These are phyloP conservation scores for Diphyllodes magnificus DNA, from an alignment of 2,113 vertebrate genomes.

Conservation along the genomic window DNA sequence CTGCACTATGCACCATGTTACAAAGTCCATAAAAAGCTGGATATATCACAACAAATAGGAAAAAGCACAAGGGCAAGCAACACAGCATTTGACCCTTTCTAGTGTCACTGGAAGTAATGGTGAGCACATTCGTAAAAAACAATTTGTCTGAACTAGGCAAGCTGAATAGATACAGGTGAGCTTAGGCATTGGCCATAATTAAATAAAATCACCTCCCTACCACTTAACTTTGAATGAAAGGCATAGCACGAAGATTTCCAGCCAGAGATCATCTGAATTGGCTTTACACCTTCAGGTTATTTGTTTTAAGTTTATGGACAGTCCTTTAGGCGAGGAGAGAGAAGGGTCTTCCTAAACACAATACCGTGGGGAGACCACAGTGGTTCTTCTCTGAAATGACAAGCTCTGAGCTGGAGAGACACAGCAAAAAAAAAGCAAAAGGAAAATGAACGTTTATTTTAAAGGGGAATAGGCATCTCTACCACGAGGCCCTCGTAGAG, in stretches of 20 bases:
- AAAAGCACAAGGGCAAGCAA: neutral
- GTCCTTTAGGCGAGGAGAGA: neutral
- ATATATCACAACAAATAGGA: neutral
- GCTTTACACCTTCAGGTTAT: neutral
- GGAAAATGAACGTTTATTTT: neutral
- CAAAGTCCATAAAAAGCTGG: neutral
- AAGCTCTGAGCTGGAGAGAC: neutral
- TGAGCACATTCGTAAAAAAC: neutral
- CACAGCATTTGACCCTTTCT: neutral
- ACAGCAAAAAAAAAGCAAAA: neutral
- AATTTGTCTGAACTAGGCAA: neutral
- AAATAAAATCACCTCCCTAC: neutral
- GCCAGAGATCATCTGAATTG: neutral
- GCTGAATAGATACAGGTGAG: neutral
- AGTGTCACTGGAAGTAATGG: neutral
- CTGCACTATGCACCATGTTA: neutral
- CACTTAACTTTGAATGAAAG: neutral
- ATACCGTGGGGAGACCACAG: accelerated
- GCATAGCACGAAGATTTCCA: neutral
- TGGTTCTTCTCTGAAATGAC: neutral
- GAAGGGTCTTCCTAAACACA: neutral
- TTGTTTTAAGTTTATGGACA: neutral
- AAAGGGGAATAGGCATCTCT: neutral
- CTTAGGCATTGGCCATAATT: neutral
- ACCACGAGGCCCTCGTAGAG: neutral